phyloP scores from a whole-genome alignment of 1,140 invertebrate genomes.

The Ceratoteleas bidentatus region DNA sequence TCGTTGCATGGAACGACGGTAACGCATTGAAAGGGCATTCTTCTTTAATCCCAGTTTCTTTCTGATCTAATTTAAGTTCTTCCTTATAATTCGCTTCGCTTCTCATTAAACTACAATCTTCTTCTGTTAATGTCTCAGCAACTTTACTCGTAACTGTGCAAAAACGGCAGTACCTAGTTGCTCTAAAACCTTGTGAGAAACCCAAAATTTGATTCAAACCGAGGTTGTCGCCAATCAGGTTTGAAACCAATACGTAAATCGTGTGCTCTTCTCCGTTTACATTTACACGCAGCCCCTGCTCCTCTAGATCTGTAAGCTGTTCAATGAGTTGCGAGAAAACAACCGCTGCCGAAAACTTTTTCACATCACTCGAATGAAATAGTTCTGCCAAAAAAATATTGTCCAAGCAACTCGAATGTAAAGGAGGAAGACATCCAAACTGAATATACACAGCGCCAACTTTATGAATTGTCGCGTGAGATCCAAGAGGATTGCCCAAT shows the following conservation, averaged over 20 bases:
- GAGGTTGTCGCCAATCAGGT: slow-evolving; percentile 1
- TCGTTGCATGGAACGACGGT: not conserved
- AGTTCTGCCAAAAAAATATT: slow-evolving; percentile 18
- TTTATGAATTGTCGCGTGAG: too few species aligned
- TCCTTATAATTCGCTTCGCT: not conserved
- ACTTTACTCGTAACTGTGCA: not conserved
- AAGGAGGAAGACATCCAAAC: slow-evolving; percentile 9
- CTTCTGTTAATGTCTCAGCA: not conserved
- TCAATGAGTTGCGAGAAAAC: slow-evolving; percentile 14
- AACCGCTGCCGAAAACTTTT: not conserved
- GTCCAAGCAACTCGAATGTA: not conserved
- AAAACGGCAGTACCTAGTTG: not conserved
- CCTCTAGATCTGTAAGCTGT: not conserved
- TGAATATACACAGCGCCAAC: too few species aligned
- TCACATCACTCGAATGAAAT: slow-evolving; percentile 12
- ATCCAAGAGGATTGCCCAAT: too few species aligned
- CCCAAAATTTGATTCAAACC: not conserved
- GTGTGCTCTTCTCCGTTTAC: not conserved
- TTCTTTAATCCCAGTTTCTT: not conserved
- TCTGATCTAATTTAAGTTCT: not conserved
- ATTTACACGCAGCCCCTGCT: not conserved
- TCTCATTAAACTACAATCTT: not conserved
- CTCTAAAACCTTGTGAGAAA: not conserved
- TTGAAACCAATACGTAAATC: slow-evolving; percentile 2
- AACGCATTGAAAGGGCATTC: not conserved